Conservation (phyloP, 2,888 invertebrate genomes). For the Dendrolimus pini region DNA sequence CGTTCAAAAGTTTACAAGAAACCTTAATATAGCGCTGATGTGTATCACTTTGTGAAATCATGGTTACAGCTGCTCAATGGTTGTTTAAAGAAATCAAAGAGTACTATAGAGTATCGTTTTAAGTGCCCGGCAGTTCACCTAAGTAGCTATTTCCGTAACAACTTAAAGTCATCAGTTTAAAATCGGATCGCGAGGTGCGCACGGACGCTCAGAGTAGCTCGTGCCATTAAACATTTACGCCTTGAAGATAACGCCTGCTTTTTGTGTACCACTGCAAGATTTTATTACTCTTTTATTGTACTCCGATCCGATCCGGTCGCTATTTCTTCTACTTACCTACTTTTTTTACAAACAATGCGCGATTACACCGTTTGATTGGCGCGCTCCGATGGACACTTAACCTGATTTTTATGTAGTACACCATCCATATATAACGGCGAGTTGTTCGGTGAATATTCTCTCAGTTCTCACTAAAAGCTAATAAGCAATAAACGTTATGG, state of each 20-base stretch:
- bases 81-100: neutral
- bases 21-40: neutral
- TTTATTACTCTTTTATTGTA: constrained; percentile 67
- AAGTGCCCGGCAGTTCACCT: constrained; percentile 49
- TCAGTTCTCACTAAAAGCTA: neutral
- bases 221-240: constrained; percentile 67
- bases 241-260: constrained; percentile 61
- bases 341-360: constrained; percentile 44
- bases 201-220: constrained; percentile 41
- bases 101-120: constrained; percentile 33
- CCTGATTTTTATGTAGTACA: constrained; percentile 13
- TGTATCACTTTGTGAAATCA: neutral
- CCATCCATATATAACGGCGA: constrained; percentile 1
- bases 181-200: constrained; percentile 54
- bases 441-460: neutral
- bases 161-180: constrained; percentile 67
- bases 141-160: constrained; percentile 63
- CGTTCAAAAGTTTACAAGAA: neutral
- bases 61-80: neutral
- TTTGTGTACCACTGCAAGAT: constrained; percentile 55
- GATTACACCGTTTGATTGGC: constrained; percentile 39
- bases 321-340: constrained; percentile 40
- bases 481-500: neutral
- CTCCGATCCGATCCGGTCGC: constrained; percentile 48
- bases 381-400: constrained; percentile 18